A percentile compares a stretch with the other conserved stretches of the same genome.
Evolutionary conservation across 2,888 invertebrate genomes (phyloP).

Genomic region (Desoria tigrina): DNA sequence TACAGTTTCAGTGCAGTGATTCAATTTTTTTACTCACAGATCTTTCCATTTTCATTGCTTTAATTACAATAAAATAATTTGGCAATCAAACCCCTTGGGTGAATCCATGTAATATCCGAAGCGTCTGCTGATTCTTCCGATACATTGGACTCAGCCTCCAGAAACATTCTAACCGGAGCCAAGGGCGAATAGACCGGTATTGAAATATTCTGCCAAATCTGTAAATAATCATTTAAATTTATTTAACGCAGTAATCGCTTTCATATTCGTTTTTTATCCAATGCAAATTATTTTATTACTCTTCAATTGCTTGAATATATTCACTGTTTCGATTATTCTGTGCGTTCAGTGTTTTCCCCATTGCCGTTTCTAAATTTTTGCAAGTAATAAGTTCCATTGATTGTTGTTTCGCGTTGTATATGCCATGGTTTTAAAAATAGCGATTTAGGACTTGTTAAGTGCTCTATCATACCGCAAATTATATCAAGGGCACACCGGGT

Average conservation of each 20-base stretch:
- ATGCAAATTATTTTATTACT: neutral
- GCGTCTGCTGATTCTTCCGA: constrained; percentile 58
- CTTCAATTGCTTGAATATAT: constrained; percentile 28
- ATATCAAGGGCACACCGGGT: constrained; percentile 60
- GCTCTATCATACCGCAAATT: constrained; percentile 55
- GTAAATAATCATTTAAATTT: constrained; percentile 16
- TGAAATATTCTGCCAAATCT: constrained; percentile 63
- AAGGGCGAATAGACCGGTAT: constrained; percentile 61
- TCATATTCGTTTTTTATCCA: constrained; percentile 55
- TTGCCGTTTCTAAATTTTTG: constrained; percentile 17
- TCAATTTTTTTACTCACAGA: no score
- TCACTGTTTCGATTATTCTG: constrained; percentile 18
- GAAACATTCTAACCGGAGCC: constrained; percentile 61
- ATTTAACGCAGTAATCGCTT: constrained; percentile 57
- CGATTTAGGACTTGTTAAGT: neutral
- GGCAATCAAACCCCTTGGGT: constrained; percentile 56
- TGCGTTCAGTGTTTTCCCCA: constrained; percentile 27
- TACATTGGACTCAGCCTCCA: constrained; percentile 60
- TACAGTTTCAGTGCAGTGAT: no score
- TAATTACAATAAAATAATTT: no score
- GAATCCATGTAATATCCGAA: constrained; percentile 61
- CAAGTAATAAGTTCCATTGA: neutral
- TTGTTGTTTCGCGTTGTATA: no score
- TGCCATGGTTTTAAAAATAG: constrained; percentile 17
- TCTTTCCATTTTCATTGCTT: no score